Percentiles rank a stretch among this genome's conserved stretches.
Evolutionary conservation across 2,113 vertebrate species (phyloP).

Genomic region (Coptodon rendalli): DNA sequence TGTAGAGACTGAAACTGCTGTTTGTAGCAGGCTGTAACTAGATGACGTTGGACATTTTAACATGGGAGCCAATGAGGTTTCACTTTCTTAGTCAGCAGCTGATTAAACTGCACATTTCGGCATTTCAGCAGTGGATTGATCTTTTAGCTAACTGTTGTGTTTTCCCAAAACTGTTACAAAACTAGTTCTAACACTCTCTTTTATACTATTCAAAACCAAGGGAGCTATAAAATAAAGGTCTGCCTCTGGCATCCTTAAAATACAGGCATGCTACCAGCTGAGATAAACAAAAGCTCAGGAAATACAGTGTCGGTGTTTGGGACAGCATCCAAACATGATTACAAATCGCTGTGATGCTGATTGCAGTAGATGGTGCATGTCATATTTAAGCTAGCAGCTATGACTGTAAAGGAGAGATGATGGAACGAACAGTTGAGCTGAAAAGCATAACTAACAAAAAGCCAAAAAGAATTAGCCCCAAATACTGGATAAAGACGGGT

Average conservation of each 20-base stretch:
- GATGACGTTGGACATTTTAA: fast-evolving
- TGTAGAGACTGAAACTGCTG: neutral
- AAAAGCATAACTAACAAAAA: neutral
- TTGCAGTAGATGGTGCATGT: neutral
- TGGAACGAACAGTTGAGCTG: neutral
- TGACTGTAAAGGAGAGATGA: neutral
- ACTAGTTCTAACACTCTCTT: neutral
- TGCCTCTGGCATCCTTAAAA: neutral
- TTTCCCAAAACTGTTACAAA: neutral
- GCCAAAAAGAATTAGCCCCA: neutral
- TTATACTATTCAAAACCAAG: neutral
- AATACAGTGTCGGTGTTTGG: neutral
- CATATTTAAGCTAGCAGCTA: neutral
- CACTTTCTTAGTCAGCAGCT: neutral
- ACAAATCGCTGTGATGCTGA: neutral
- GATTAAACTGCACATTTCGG: neutral
- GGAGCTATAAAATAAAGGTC: fast-evolving
- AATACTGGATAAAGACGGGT: neutral
- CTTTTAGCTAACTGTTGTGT: fast-evolving
- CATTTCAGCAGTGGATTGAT: neutral
- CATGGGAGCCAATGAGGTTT: neutral
- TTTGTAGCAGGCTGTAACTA: neutral
- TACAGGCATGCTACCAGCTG: neutral
- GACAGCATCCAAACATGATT: neutral
- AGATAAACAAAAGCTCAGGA: neutral